Evolutionary conservation across 2,797 vertebrate genomes (phyloP), one percentile per base, ranked within the genome.

Genomic region (Mastacembelus armatus): DNA sequence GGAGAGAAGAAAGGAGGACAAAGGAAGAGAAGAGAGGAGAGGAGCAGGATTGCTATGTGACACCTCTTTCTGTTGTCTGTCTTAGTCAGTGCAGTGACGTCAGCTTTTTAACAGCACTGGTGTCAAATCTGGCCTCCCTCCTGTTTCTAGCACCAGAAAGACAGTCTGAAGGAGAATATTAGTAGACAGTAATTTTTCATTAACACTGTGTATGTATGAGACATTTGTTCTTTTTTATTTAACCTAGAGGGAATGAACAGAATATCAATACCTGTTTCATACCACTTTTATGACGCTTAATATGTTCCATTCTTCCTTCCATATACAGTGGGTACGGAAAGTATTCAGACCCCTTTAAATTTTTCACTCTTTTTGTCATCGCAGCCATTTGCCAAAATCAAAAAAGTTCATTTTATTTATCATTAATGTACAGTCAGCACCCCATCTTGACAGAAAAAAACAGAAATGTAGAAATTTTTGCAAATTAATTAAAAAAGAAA

Each of bases 121-220:
- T 91, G 90, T 92, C 87, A 91, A 90, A 92, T 90, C 89, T 91
- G 89, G 88, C 86, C 73, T 88, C 82, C 89, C 89, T 91, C 88
- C 89, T 90, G 87, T 89, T 91, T 89, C 78, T 35, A 85, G 77
- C 61, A 15, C 74, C 70, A 85, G 60, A 47, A 85, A 71, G 83
- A 67, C 54, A 80, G 76, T 57, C 75, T 78, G 59, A 76, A 78
- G 84, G 74, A 75, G 66, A 86, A 70, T 55, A 77, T 77, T 55
- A 80, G 57, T 55, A 80, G 57, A 77, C 35, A 55, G 66, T 56
- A 59, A 82, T 67, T 72, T 59, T 57, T 36, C 68, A 56, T 55
- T 33, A 52, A 64, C n/a, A n/a, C n/a, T 85, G 60, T 59, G 55
- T 66, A 80, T 81, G 79, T 55, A 80, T 71, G 54, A 74, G 42